phyloP scores from a whole-genome alignment of 64 coral and sea anemone genomes.

The Dendronephthya gigantea region DNA sequence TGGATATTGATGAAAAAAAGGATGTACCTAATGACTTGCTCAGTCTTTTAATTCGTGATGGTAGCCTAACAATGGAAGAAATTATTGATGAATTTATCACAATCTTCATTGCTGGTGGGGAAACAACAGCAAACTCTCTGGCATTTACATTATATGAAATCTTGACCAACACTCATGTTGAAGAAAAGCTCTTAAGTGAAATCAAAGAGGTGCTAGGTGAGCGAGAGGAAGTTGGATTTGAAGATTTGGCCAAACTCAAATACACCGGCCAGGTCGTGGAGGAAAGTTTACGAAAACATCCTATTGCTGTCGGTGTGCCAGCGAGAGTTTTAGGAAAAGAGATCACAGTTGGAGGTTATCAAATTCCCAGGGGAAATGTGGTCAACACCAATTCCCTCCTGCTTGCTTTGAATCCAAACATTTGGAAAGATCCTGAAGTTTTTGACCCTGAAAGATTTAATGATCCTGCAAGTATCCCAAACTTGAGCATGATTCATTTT shows the following conservation, averaged over 20 bases:
- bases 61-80: not conserved
- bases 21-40: not conserved
- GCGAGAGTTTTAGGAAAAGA: no score
- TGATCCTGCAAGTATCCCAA: no score
- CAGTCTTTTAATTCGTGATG: not conserved
- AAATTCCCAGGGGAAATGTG: no score
- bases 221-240: not conserved
- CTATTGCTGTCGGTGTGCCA: not conserved
- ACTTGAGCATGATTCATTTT: no score
- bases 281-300: not conserved
- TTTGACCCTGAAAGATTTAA: no score
- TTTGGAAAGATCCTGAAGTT: no score
- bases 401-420: no score
- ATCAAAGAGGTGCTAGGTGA: not conserved
- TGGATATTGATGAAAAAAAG: not conserved
- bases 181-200: not conserved
- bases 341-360: no score
- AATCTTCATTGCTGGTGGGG: not conserved
- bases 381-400: no score
- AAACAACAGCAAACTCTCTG: not conserved
- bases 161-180: not conserved
- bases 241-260: not conserved
- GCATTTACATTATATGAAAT: conserved; percentile 1
- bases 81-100: not conserved
- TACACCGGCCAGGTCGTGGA: not conserved